phyloP scores from a whole-genome alignment of 2,888 invertebrate genomes.

The Ypsolopha scabrella region DNA sequence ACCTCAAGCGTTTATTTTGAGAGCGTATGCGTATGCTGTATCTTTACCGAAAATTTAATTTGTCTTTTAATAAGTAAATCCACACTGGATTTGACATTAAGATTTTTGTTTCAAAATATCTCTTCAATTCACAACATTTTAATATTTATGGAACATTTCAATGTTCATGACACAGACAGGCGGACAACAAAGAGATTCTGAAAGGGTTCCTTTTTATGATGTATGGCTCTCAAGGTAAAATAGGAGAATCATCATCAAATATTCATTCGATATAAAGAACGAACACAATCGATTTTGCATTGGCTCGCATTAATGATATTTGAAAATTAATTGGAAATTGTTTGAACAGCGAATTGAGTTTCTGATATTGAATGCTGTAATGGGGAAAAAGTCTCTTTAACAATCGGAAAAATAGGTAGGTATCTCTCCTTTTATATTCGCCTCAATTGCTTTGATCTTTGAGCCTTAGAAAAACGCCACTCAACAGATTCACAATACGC shows the following conservation, averaged over 20 bases:
- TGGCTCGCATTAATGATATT: background rate
- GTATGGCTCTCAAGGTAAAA: too few species aligned
- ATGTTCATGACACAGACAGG: too few species aligned
- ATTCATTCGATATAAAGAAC: too few species aligned
- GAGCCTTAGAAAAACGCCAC: conserved; percentile 35
- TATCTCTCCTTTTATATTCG: conserved; percentile 25
- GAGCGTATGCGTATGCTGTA: too few species aligned
- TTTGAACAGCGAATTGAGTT: conserved; percentile 12
- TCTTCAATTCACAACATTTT: too few species aligned
- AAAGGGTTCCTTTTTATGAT: background rate
- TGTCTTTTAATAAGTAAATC: too few species aligned
- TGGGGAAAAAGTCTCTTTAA: background rate
- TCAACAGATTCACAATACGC: conserved; percentile 33
- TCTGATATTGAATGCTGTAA: conserved; percentile 19
- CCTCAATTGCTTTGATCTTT: conserved; percentile 41
- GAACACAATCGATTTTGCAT: background rate
- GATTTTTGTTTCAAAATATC: too few species aligned
- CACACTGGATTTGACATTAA: too few species aligned
- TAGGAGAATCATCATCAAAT: too few species aligned
- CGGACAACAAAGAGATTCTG: background rate
- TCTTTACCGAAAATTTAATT: too few species aligned
- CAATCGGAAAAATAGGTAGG: conserved; percentile 3
- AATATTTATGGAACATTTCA: too few species aligned
- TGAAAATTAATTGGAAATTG: background rate
- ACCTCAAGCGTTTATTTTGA: too few species aligned